A percentile compares a stretch with the other conserved stretches of the same genome.
These are phyloP conservation scores for Triplophysa tibetana DNA, from an alignment of 2,113 vertebrate genomes.

Conservation along the genomic window DNA sequence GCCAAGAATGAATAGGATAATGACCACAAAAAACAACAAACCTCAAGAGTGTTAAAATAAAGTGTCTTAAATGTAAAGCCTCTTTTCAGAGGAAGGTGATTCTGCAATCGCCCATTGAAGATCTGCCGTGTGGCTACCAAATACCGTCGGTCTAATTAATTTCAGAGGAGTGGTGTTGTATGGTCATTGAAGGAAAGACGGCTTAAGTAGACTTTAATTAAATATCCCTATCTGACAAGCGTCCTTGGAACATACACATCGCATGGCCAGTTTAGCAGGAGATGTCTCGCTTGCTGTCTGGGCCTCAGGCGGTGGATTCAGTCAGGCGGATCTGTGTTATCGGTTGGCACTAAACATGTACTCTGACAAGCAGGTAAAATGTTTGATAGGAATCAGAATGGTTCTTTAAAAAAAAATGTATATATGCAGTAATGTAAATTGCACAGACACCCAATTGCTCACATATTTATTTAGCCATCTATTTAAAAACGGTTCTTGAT, in stretches of 20 bases:
- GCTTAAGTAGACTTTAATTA: conserved; percentile 75
- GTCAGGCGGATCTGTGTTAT: not conserved
- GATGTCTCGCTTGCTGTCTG: conserved; percentile 47
- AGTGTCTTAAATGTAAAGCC: conserved; percentile 74
- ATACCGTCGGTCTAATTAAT: conserved; percentile 75
- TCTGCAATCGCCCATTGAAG: conserved; percentile 73
- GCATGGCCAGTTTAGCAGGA: conserved; percentile 29
- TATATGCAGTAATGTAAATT: not conserved
- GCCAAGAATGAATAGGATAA: conserved; percentile 73
- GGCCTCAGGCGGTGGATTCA: conserved; percentile 21
- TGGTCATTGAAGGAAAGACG: conserved; percentile 68
- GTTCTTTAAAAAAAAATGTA: too few relatives aligned
- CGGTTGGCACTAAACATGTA: not conserved
- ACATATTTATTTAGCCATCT: conserved; percentile 6
- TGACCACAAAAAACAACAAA: conserved; percentile 83
- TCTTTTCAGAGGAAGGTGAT: conserved; percentile 73
- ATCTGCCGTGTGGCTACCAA: conserved; percentile 68
- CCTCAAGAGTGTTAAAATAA: conserved; percentile 80
- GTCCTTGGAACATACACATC: conserved; percentile 64
- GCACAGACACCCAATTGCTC: not conserved
- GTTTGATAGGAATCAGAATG: too few relatives aligned
- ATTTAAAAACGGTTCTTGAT: not conserved
- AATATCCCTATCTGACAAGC: conserved; percentile 73
- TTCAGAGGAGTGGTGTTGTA: conserved; percentile 74
- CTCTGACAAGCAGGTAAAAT: not conserved